Percentiles rank a stretch among this genome's conserved stretches.
Evolutionary conservation across 2,113 vertebrate species (phyloP).

Genomic region (Serilophus lunatus): DNA sequence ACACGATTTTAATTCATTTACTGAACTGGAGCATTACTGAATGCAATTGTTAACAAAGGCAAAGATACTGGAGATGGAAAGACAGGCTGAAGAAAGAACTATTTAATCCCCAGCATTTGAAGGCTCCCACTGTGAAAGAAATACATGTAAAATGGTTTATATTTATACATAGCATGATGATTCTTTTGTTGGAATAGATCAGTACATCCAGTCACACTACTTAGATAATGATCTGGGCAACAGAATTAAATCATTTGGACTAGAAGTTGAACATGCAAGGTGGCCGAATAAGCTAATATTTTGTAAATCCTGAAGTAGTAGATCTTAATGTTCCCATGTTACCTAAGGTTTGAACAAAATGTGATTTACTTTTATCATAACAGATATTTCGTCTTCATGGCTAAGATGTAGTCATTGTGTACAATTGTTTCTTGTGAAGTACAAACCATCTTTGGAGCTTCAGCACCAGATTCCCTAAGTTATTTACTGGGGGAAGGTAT

Average conservation of each 20-base stretch:
- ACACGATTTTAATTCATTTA: constrained; percentile 24
- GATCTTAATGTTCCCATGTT: not conserved
- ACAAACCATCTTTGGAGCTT: not conserved
- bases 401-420: not conserved
- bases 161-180: not conserved
- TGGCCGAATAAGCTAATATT: not conserved
- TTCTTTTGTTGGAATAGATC: not conserved
- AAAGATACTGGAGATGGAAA: not conserved
- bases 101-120: not conserved
- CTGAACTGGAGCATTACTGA: not conserved
- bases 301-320: not conserved
- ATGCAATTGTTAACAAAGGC: constrained; percentile 20
- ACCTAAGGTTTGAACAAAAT: not conserved
- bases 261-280: not conserved
- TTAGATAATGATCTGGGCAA: not conserved
- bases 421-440: not conserved
- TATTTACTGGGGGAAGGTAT: constrained; percentile 18
- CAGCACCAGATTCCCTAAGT: not conserved
- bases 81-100: not conserved
- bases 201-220: not conserved
- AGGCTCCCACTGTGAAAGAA: not conserved
- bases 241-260: not conserved
- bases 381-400: not conserved
- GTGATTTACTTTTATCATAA: not conserved
- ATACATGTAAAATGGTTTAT: not conserved